These are phyloP conservation scores for Bungarus multicinctus DNA, from an alignment of 2,113 vertebrate genomes.

Conservation along the genomic window DNA sequence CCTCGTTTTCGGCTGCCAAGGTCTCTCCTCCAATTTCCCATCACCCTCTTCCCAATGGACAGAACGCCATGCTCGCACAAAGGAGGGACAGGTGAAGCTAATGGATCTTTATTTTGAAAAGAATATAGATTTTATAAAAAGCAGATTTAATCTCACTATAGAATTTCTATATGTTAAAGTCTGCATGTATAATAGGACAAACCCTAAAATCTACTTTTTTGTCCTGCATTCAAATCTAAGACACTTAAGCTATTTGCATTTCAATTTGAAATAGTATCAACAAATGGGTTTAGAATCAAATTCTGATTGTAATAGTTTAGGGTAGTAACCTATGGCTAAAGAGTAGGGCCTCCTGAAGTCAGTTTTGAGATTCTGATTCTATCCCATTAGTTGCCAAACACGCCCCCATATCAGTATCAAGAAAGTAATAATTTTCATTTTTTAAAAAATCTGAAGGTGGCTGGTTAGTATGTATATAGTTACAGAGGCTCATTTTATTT, in stretches of 20 bases:
- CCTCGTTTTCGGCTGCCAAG: constrained; percentile 93
- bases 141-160: not conserved
- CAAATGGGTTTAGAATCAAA: not conserved
- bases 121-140: not conserved
- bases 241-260: not conserved
- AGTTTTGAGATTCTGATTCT: not conserved
- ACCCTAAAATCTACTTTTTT: not conserved
- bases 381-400: not conserved
- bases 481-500: not conserved
- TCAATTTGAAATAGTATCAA: not conserved
- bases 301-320: not conserved
- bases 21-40: constrained; percentile 91
- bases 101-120: accelerated
- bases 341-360: not conserved
- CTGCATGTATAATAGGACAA: not conserved
- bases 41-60: constrained; percentile 92
- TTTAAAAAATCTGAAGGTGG: not conserved
- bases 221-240: not conserved
- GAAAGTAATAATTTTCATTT: not conserved
- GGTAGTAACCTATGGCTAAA: not conserved
- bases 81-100: constrained; percentile 91
- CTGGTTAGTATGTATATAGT: not conserved
- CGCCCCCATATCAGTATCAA: not conserved
- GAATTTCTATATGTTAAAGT: not conserved
- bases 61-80: constrained; percentile 90